phyloP scores from a whole-genome alignment of 1,140 invertebrate genomes.

The Microvelia longipes region DNA sequence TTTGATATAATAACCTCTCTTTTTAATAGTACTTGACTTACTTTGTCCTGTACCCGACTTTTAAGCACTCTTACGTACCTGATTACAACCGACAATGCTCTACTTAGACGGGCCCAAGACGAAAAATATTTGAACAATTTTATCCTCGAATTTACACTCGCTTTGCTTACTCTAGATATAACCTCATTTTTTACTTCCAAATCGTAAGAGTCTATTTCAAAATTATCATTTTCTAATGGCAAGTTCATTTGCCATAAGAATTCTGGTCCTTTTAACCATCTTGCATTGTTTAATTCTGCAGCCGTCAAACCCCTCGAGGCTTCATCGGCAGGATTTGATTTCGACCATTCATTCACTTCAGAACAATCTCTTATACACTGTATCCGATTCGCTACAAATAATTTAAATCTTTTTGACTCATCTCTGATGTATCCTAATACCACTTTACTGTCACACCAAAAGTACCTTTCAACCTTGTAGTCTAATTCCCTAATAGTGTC shows the following conservation, averaged over 20 bases:
- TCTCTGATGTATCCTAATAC: background rate
- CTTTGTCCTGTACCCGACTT: too few species aligned
- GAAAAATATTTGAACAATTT: too few species aligned
- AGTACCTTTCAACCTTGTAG: too few species aligned
- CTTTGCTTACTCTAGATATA: too few species aligned
- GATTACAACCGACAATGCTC: too few species aligned
- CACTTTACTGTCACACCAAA: background rate
- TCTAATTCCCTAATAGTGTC: too few species aligned
- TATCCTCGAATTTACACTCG: too few species aligned
- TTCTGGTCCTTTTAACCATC: background rate
- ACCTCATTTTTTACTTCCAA: background rate
- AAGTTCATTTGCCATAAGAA: background rate
- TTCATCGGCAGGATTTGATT: background rate
- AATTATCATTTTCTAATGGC: background rate
- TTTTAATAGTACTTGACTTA: too few species aligned
- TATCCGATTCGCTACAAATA: background rate
- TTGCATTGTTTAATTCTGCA: background rate
- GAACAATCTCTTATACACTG: background rate
- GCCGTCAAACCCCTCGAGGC: background rate
- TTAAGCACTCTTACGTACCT: too few species aligned
- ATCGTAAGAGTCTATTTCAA: background rate
- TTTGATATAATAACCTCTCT: too few species aligned
- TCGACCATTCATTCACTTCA: background rate
- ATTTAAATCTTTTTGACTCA: background rate
- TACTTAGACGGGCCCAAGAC: too few species aligned